Base-by-base conservation (phyloP, 2,888 invertebrate genomes). In the Drosophila tanythrix region DNA sequence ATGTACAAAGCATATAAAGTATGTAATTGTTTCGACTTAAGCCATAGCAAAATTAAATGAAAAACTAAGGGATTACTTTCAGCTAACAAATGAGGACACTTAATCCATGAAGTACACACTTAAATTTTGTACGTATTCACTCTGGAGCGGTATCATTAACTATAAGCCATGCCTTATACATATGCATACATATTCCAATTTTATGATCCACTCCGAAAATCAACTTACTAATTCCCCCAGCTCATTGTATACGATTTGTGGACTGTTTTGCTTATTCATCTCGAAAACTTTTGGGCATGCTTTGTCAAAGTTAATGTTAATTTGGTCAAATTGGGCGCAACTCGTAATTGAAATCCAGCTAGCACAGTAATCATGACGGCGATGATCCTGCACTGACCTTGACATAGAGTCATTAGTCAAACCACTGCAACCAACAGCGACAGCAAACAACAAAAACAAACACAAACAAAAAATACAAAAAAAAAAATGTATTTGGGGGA, bases 301-400 rank as follows among this genome's bases (percentile, higher is more conserved):
- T 70, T 85, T 74, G 88, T 75, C 81, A 82, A 86, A 82, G 57
- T 88, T 86, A 83, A 88, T 86, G 83, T 64, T 86, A 86, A 88
- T 86, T 79, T 86, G 74, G 63, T 76, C 78, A 86, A 88, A 85
- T 85, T 83, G 76, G 74, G 83, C 83, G 78, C 74, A 73, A 69
- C 64, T 83, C 80, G 74, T 88, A 88, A 86, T 88, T 86, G 85
- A 86, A 86, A 86, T 72, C 71, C 65, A 72, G 76, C 59, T 65
- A 62, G 52, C 71, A 51, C 79, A 63, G 74, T 73, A 59, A 76
- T 56, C 76, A 63, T 68, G 72, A 67, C n/a, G 55, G 18, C 63
- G 74, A 78, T 78, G 76, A 79, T 78, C 77, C 70, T 10, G 38
- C 55, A 52, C 68, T 83, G 85, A 86, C 85, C 85, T 86, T 88